These are phyloP conservation scores for Merluccius polli DNA, from an alignment of 2,797 vertebrate species.

Conservation along the genomic window DNA sequence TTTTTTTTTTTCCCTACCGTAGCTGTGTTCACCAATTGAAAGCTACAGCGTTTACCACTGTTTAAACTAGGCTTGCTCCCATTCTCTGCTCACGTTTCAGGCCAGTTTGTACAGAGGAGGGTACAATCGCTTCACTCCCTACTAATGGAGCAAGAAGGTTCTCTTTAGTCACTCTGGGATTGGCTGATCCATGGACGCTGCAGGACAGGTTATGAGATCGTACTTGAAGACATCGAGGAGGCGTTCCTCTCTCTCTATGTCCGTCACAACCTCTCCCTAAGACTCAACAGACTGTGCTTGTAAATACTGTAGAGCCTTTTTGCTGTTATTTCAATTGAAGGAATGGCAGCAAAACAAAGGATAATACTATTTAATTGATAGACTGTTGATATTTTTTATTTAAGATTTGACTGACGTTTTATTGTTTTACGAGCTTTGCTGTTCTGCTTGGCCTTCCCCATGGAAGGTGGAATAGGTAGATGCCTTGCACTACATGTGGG, in stretches of 20 bases:
- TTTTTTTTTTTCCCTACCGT: neutral
- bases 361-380: neutral
- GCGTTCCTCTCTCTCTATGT: slow-evolving; percentile 18
- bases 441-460: slow-evolving; percentile 9
- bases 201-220: slow-evolving; percentile 44
- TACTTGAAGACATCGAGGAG: slow-evolving; percentile 3
- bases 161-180: neutral
- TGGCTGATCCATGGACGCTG: slow-evolving; percentile 34
- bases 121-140: slow-evolving; percentile 82
- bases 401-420: slow-evolving; percentile 28
- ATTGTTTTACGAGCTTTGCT: slow-evolving; percentile 31
- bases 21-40: neutral
- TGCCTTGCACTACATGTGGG: slow-evolving; percentile 12
- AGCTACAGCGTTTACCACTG: neutral
- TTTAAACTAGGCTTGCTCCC: neutral
- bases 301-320: slow-evolving; percentile 58
- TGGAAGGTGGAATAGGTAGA: slow-evolving; percentile 5
- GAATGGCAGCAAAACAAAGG: slow-evolving; percentile 12
- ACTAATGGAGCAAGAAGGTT: slow-evolving; percentile 55
- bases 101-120: slow-evolving; percentile 82
- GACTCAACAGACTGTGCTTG: slow-evolving; percentile 55
- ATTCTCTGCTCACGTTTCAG: slow-evolving; percentile 54
- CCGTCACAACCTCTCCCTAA: slow-evolving; percentile 29
- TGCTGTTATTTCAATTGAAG: slow-evolving; percentile 48
- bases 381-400: slow-evolving; percentile 33